Evolutionary conservation across 2,888 invertebrate species (phyloP), one percentile per base, ranked within the genome.

Genomic region (Torymus aiolomorphi): DNA sequence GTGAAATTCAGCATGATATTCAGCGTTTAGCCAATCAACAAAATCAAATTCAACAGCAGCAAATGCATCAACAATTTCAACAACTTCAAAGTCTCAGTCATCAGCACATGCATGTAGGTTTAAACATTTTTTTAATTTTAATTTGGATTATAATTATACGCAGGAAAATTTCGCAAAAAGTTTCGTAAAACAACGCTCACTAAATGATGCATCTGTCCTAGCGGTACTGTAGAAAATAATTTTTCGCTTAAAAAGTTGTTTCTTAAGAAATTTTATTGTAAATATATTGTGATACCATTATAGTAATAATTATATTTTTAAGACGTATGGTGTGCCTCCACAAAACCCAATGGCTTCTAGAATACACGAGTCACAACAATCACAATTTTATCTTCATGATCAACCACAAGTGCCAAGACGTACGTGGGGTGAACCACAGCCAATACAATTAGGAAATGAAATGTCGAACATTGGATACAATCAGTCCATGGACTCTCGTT

Each of bases 1-100:
- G 96, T 90, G 97, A 98, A 92, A 95, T 98, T 88, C 97, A 98
- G 92, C 95, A 95, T 84, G 98, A 98, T 91, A 97, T 98, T 89
- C 96, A 97, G 91, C 94, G 96, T 86, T 93, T 98, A 84, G 95
- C 97, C 81, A 94, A 94, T 83, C 96, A 97, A 88, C 95, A 96
- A 88, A 94, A 93, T 90, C 95, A 95, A 91, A 94, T 95, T 86
- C 95, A 94, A 85, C 92, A 93, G 85, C 93, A 94, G 84, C 93
- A 93, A 86, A 89, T 93, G 84, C 92, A 90, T 66, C 90, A 92
- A 85, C 91, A 93, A 66, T 92, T 93, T 83, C 92, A 93, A 65
- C 92, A 92, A 78, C 91, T 92, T 83, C 92, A 93, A 82, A 90
- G 89, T 83, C 88, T 89, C 42, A 87, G 85, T 85, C 89, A 90